These are phyloP conservation scores for Tachysurus vachellii DNA, from an alignment of 2,113 vertebrate genomes.

Conservation along the genomic window DNA sequence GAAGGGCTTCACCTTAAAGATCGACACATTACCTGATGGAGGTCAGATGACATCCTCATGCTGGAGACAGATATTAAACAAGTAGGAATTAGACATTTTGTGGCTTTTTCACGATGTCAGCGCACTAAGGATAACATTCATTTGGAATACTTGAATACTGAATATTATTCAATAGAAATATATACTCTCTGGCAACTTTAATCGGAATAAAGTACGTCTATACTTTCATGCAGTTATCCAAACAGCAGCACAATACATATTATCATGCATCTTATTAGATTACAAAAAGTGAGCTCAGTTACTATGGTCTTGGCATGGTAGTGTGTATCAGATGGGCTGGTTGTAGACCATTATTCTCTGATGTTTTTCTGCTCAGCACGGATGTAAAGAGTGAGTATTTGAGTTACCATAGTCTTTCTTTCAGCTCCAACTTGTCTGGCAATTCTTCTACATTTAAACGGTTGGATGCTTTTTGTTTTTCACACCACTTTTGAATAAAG, in stretches of 20 bases:
- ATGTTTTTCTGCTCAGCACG: neutral
- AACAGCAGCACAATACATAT: neutral
- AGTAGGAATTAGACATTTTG: neutral
- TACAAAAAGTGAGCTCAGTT: no score
- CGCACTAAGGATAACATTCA: neutral
- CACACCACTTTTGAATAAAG: neutral
- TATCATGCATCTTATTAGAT: no score
- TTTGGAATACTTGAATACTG: neutral
- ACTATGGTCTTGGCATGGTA: no score
- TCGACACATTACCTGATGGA: conserved; percentile 24
- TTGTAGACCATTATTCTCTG: neutral
- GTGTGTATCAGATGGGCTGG: no score
- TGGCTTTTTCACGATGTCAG: neutral
- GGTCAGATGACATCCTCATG: conserved; percentile 20
- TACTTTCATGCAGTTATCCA: neutral
- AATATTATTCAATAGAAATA: neutral
- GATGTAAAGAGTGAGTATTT: neutral
- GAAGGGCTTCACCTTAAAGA: conserved; percentile 2
- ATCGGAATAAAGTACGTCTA: neutral
- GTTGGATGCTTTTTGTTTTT: neutral
- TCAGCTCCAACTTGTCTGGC: neutral
- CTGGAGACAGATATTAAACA: conserved; percentile 32
- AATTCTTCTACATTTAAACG: neutral
- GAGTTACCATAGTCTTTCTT: neutral
- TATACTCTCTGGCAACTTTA: neutral